These are phyloP conservation scores for Kryphioiulus occultus DNA, from an alignment of 2,888 invertebrate genomes.

Conservation along the genomic window DNA sequence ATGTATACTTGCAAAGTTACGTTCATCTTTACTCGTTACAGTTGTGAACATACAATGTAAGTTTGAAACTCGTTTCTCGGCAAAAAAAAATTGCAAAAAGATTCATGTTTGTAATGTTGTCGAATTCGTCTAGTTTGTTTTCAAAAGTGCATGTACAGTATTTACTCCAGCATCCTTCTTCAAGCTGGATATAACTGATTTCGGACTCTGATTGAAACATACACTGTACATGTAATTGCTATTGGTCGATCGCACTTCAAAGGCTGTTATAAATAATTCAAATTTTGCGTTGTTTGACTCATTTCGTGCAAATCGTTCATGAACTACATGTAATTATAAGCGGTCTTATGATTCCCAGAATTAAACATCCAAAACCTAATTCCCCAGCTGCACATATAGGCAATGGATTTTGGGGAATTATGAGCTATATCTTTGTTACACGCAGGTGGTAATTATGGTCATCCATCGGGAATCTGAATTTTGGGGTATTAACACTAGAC, in stretches of 20 bases:
- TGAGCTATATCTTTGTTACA: constrained; percentile 30
- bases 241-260: not conserved
- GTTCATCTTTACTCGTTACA: too few relatives aligned
- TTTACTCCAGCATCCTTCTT: too few relatives aligned
- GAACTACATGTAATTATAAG: not conserved
- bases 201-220: too few relatives aligned
- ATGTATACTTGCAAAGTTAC: too few relatives aligned
- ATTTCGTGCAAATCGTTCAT: not conserved
- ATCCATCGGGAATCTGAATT: not conserved
- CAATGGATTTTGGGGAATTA: not conserved
- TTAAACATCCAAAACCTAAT: not conserved
- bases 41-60: too few relatives aligned
- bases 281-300: not conserved
- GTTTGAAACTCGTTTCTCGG: too few relatives aligned
- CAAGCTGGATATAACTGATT: too few relatives aligned
- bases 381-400: not conserved
- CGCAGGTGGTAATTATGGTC: constrained; percentile 31
- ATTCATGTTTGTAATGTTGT: too few relatives aligned
- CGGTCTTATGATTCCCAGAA: not conserved
- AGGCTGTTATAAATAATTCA: not conserved
- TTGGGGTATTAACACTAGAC: not conserved
- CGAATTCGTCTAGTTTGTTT: too few relatives aligned
- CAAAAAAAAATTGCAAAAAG: too few relatives aligned
- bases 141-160: too few relatives aligned
- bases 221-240: too few relatives aligned